Evolutionary conservation across 2,797 vertebrate species (phyloP).

Genomic region (Craterocephalus amniculus): DNA sequence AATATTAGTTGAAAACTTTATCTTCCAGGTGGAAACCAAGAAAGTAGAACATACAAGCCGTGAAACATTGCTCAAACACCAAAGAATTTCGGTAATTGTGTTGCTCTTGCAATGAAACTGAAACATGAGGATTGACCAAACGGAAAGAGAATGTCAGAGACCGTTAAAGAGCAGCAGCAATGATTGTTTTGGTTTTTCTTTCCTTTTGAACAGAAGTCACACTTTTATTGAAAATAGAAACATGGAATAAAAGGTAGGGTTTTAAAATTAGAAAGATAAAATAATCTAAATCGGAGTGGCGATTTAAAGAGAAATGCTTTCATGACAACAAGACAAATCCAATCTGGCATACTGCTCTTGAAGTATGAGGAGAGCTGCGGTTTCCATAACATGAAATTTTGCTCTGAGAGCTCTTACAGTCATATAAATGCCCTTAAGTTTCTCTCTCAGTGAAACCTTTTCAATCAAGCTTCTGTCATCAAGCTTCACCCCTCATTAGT

Average conservation of each 20-base stretch:
- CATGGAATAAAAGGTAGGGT: background rate
- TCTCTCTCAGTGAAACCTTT: conserved; percentile 37
- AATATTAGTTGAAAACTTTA: background rate
- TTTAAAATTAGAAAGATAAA: background rate
- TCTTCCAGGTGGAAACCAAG: background rate
- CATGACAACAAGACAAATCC: conserved; percentile 8
- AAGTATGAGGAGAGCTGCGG: conserved; percentile 10
- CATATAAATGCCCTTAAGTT: conserved; percentile 36
- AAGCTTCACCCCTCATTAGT: conserved; percentile 61
- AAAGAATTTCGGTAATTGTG: no score
- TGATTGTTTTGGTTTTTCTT: no score
- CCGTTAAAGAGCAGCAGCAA: background rate
- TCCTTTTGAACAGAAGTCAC: no score
- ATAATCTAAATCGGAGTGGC: background rate
- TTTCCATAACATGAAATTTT: background rate
- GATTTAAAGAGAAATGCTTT: background rate
- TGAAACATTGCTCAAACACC: no score
- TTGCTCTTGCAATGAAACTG: no score
- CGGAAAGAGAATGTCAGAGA: background rate
- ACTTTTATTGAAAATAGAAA: background rate
- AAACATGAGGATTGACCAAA: background rate
- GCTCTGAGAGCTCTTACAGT: conserved; percentile 24
- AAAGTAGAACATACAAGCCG: no score
- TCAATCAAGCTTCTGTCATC: conserved; percentile 55
- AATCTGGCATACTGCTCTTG: background rate